Evolutionary conservation across 2,888 invertebrate species (phyloP), one percentile per base, ranked within the genome.

Genomic region (Dyspetes luteomarginatus): DNA sequence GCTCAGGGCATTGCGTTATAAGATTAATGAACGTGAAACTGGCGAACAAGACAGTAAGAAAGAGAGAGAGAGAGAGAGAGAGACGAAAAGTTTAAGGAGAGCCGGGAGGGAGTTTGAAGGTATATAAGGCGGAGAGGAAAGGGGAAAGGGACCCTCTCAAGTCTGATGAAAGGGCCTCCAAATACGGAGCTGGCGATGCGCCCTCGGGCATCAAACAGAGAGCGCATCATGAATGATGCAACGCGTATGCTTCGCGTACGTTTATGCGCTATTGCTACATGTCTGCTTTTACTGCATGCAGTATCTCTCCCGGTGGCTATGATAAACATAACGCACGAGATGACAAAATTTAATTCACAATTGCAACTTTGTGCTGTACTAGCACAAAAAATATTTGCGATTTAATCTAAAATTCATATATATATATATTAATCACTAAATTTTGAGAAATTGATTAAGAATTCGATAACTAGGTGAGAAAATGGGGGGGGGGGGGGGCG

Each of bases 11-110:
- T 89, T 89, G 86, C 88, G 86, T 89, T 90, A 89, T 89, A 90
- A 91, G 90, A 91, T 91, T 91, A 90, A 91, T 90, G 90, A 91
- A 90, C 88, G 89, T 30, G 68, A 58, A 41, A 41, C 58, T 22
- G 52, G 89, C 88, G 86, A 88, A 86, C 83, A 48, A 60, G 45
- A n/a, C 15, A 4, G 30, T 7, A 64, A 43, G 71, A 68, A 30
- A 74, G 67, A 60, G 72, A 64, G 78, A 24, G 76, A 41, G 28
- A 43, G 62, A 62, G 17, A 28, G 89, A 88, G 85, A 87, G 78
- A 17, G 69, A n/a, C 28, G 73, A 56, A 74, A 48, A 74, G 36
- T 74, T 65, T 62, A 52, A 28, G 68, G 64, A 43, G 56, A 62
- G 12, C 12, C n/a, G n/a, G n/a, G n/a, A n/a, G n/a, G n/a, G 12